Base-by-base conservation (phyloP, 1,140 invertebrate species). In the Papilio polyxenes region DNA sequence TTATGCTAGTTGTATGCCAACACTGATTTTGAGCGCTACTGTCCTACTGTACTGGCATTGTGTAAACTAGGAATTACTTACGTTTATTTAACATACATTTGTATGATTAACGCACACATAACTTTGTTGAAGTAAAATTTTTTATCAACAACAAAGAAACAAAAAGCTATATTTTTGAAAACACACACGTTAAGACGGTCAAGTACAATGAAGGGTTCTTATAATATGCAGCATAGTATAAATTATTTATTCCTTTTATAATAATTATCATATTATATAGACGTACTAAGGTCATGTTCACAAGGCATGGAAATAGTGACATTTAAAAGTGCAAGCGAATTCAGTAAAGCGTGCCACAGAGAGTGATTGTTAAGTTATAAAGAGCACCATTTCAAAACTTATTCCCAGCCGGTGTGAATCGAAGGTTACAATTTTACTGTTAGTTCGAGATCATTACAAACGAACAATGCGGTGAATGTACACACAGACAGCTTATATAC, bases 371-470 rank as follows among this genome's bases (percentile, higher is more conserved):
- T 77, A 77, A 53, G 75, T 77, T 77, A 77, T 51, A 77, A 53
- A 77, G 75, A 77, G 75, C 75, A 49, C 49, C 17, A 77, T 77
- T 77, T 51, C 75, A 77, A 77, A 77, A 77, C 75, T 77, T 77
- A 77, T 77, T 77, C 48, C 49, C 44, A 77, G 75, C 48, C 75
- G 75, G 49, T 77, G 75, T 31, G 44, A 77, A 49, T 77, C 48
- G 75, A 77, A 77, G 75, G 75, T 77, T 77, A 77, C 75, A 77
- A 77, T 77, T 75, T 77, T 77, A 77, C 48, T 77, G 49, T 49
- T 77, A 77, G 75, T 51, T 53, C 75, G 75, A 49, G 75, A 77
- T 51, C 48, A 49, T 76, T 76, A 49, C 44, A 77, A 49, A 48
- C 48, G 49, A 77, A 53, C 48, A 77, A 77, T 77, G 75, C 48